Conservation (phyloP, 2,797 vertebrate species). For the Helostoma temminkii region DNA sequence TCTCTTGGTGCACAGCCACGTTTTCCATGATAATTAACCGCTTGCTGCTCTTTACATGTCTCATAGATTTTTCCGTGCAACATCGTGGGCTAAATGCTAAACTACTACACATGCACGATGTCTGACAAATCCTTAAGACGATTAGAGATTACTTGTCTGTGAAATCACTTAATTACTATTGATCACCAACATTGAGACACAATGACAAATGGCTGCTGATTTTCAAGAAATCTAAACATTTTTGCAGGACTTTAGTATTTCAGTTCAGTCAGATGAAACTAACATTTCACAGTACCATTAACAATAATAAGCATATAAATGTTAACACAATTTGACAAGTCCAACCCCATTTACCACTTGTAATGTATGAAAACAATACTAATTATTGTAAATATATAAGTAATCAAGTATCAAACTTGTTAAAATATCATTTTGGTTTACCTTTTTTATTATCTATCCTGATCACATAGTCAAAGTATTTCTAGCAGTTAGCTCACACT, state of each 20-base stretch:
- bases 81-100: slow-evolving; percentile 30
- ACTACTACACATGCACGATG: slow-evolving; percentile 28
- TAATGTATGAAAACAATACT: background rate
- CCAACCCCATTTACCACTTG: background rate
- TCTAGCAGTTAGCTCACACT: slow-evolving; percentile 37
- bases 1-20: slow-evolving; percentile 47
- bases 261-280: background rate
- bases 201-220: slow-evolving; percentile 41
- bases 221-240: background rate
- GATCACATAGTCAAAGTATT: slow-evolving; percentile 25
- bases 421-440: background rate
- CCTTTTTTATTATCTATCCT: background rate
- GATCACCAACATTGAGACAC: slow-evolving; percentile 45
- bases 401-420: background rate
- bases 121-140: slow-evolving; percentile 38
- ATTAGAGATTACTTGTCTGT: slow-evolving; percentile 68
- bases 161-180: slow-evolving; percentile 63
- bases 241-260: slow-evolving; percentile 1
- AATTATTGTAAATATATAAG: background rate
- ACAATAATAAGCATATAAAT: background rate
- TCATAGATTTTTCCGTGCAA: slow-evolving; percentile 41
- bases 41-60: slow-evolving; percentile 60
- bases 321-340: background rate
- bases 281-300: background rate
- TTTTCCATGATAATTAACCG: slow-evolving; percentile 66